Conservation (phyloP, 2,113 vertebrate genomes). For the Alaudala cheleensis region DNA sequence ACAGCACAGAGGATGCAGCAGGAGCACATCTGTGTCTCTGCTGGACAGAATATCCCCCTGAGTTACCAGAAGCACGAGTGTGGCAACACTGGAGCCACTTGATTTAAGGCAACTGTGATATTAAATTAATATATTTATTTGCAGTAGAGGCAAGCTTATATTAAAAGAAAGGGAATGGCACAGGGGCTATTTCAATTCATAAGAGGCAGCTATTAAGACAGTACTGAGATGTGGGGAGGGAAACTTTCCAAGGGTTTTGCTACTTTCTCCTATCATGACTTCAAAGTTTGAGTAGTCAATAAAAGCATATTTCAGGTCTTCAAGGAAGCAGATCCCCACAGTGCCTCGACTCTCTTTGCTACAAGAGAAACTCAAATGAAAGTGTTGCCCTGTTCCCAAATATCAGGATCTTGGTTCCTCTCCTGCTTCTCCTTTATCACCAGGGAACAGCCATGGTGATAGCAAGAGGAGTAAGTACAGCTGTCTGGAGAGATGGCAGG, state of each 20-base stretch:
- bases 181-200: neutral
- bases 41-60: neutral
- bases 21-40: neutral
- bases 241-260: neutral
- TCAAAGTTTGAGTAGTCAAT: neutral
- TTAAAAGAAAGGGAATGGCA: neutral
- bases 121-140: neutral
- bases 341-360: accelerated
- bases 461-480: neutral
- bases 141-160: neutral
- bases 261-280: neutral
- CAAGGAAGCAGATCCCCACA: neutral
- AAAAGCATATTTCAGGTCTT: neutral
- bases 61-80: neutral
- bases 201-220: neutral
- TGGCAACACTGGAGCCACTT: neutral
- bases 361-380: neutral
- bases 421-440: neutral
- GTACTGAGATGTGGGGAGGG: neutral
- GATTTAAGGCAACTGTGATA: neutral
- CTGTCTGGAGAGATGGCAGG: neutral
- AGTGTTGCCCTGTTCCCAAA: neutral
- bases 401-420: neutral
- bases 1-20: neutral
- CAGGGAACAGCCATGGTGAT: neutral